Evolutionary conservation across 2,113 vertebrate genomes (phyloP).

Genomic region (Gambusia holbrooki): DNA sequence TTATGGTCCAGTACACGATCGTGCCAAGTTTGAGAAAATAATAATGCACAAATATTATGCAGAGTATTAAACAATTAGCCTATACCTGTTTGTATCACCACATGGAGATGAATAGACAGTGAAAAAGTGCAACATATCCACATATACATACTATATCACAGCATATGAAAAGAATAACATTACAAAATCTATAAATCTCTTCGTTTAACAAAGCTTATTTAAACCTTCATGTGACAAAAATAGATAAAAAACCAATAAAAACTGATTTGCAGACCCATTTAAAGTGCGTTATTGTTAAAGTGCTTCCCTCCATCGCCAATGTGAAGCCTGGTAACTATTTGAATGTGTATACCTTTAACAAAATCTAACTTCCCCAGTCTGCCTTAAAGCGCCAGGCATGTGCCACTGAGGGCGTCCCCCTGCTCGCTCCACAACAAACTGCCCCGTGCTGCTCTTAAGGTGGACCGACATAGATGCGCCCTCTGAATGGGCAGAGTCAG

Average conservation of each 20-base stretch:
- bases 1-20: not conserved
- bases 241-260: not conserved
- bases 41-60: not conserved
- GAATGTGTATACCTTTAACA: slow-evolving; percentile 79
- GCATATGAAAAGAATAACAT: not conserved
- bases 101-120: not conserved
- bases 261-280: not conserved
- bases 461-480: slow-evolving; percentile 73
- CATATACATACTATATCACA: not conserved
- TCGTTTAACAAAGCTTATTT: not conserved
- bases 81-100: too few relatives aligned
- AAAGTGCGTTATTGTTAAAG: not conserved
- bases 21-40: not conserved
- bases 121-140: not conserved
- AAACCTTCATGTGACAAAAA: not conserved
- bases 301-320: not conserved
- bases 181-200: not conserved
- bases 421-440: slow-evolving; percentile 77
- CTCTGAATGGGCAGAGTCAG: slow-evolving; percentile 34
- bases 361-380: slow-evolving; percentile 79
- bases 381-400: slow-evolving; percentile 86
- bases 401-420: slow-evolving; percentile 80
- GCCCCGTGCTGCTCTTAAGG: slow-evolving; percentile 81
- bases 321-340: slow-evolving; percentile 21
- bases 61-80: too few relatives aligned